Evolutionary conservation across 2,888 invertebrate species (phyloP), one percentile per base, ranked within the genome.

Genomic region (Tiliacea citrago): DNA sequence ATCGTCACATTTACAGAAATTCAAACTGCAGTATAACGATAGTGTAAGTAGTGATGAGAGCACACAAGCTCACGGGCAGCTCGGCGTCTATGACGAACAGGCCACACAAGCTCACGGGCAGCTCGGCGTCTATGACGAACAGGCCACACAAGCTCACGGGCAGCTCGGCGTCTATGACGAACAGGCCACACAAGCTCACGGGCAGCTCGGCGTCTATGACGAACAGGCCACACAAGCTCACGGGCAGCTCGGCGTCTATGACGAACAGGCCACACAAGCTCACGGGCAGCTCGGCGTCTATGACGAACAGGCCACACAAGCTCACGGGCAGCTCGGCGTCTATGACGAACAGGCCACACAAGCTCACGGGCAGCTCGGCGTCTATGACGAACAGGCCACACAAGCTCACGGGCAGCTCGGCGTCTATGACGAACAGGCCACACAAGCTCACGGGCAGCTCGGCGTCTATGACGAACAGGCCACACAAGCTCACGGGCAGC

Each of bases 331-430:
- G 29, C 10, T 16, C 39, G 4, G 61, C 66, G 39, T 77, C 77
- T 21, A 77, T 24, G 35, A 12, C n/a, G 45, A 77, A 77, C 24
- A 77, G 21, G 13, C 67, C 57, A 67, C 66, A 70, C 29, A n/a
- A n/a, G n/a, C n/a, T n/a, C 18, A 77, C 21, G 2, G 62, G 24
- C 1, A 71, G 29, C 10, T 16, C 39, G 4, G 61, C 66, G 39
- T 77, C 77, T 21, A 77, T 24, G 35, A 12, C n/a, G 45, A 77
- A 77, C 24, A 77, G 21, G 13, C 67, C 57, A 67, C 66, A 70
- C 29, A n/a, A n/a, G n/a, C n/a, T n/a, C 18, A 77, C 21, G 2
- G 62, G 24, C 1, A 71, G 29, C 10, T 16, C 39, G 4, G 61
- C 66, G 39, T 77, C 77, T 21, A 77, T 24, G 35, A 12, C n/a